Percentiles rank a stretch among this genome's conserved stretches.
These are phyloP conservation scores for Scopus umbretta DNA, from an alignment of 2,113 vertebrate species.

Conservation along the genomic window DNA sequence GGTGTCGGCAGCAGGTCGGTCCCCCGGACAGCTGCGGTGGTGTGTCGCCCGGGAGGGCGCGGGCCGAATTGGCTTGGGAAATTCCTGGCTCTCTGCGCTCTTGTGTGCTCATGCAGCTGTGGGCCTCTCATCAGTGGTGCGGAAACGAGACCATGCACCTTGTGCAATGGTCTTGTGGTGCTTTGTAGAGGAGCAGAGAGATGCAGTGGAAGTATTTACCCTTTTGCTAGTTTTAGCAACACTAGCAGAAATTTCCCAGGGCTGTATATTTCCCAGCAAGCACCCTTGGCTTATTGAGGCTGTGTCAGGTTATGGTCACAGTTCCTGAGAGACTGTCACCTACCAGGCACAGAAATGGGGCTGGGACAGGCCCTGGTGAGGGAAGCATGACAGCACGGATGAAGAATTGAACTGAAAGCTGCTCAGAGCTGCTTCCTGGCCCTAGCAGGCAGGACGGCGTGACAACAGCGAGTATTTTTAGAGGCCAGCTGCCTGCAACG, in stretches of 20 bases:
- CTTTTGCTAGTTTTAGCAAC: neutral
- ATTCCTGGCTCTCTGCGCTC: neutral
- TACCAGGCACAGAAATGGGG: neutral
- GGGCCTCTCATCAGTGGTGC: neutral
- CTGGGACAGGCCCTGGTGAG: neutral
- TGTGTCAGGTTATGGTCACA: accelerated
- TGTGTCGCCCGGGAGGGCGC: accelerated
- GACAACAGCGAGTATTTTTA: constrained; percentile 55
- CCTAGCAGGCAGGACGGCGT: neutral
- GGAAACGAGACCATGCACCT: neutral
- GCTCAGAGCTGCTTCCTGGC: constrained; percentile 6
- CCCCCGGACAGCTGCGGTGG: neutral
- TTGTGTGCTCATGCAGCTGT: neutral
- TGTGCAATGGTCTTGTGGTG: accelerated
- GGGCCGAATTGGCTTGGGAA: neutral
- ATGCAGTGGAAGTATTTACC: neutral
- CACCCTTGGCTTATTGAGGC: neutral
- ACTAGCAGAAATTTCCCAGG: neutral
- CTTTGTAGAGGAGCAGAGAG: neutral
- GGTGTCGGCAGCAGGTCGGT: neutral
- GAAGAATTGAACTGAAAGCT: neutral
- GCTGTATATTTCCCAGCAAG: neutral
- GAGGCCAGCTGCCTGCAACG: constrained; percentile 51
- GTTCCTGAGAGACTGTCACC: neutral
- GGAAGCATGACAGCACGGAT: neutral